Base-by-base conservation (phyloP, 1,140 invertebrate species). In the Mactra quadrangularis region DNA sequence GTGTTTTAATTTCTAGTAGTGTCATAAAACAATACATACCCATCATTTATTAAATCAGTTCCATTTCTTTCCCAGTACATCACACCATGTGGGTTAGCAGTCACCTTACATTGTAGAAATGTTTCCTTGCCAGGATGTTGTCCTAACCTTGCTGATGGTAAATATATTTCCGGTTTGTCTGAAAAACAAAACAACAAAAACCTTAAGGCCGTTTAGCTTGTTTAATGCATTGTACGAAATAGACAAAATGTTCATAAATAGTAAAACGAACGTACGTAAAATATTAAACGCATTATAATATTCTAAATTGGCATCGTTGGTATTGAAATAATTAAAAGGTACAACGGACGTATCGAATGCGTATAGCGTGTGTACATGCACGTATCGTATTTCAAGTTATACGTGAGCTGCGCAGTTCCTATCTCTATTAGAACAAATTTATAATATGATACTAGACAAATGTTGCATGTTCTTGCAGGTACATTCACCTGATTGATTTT, bases 51-150 rank as follows among this genome's bases (percentile, higher is more conserved):
- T 29, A 85, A 64, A 11, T 86, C 59, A 31, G 62, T 0, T 1
- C 97, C 96, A 3, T 94, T 93, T 57, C 50, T 62, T 66, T 53
- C 96, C 98, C 98, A 99, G 88, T 96, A 96, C 72, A 95, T 95
- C 3, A 97, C 94, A 0, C 96, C 95, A 87, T 96, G 96, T 0
- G 97, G 97, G 92, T 95, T 97, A 0, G 97, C 97, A 93, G 98
- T 97, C 0, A 97, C 95, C 90, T 96, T 95, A 88, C 97, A 98
- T 92, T 97, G 96, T 1, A 98, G 92, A 15, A 95, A 94, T 76
- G 95, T 92, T 60, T 90, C 87, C 70, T 87, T 88, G 15, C 88
- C 89, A 2, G 83, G 27, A 29, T 62, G 52, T 57, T 92, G 90
- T 0, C 90, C 89, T 35, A 92, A 87, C 45, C 85, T 57, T 33